phyloP scores from a whole-genome alignment of 2,888 invertebrate genomes.

The Dysmachus trigonus region DNA sequence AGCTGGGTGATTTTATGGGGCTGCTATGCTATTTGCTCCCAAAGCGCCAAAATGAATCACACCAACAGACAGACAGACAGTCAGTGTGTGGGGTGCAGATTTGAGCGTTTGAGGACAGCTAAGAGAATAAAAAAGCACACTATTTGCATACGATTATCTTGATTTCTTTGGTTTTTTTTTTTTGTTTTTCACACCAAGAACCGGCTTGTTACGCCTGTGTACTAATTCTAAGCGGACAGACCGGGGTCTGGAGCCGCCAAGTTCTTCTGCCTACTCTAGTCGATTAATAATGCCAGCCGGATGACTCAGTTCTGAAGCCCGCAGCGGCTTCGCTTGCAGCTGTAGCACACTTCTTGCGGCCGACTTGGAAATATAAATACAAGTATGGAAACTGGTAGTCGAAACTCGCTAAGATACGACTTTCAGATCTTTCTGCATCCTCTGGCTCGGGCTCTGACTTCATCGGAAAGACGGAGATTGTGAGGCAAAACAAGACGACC shows the following conservation, averaged over 20 bases:
- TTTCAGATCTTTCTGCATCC: background rate
- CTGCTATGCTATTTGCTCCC: background rate
- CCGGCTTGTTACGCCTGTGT: background rate
- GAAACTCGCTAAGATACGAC: background rate
- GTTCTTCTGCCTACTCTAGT: conserved; percentile 26
- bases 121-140: background rate
- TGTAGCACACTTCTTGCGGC: conserved; percentile 6
- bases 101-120: background rate
- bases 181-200: background rate
- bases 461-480: background rate
- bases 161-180: background rate
- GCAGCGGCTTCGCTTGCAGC: background rate
- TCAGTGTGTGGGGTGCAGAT: background rate
- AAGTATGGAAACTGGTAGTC: conserved; percentile 7
- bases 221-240: background rate
- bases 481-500: conserved; percentile 8
- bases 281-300: conserved; percentile 1
- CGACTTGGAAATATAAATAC: background rate
- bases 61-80: background rate
- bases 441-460: background rate
- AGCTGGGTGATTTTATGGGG: background rate
- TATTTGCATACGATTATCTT: conserved; percentile 13
- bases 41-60: background rate
- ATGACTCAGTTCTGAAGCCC: conserved; percentile 16
- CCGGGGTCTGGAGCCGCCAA: background rate